These are phyloP conservation scores for Meiosimyza decipiens DNA, from an alignment of 2,888 invertebrate species.

Conservation along the genomic window DNA sequence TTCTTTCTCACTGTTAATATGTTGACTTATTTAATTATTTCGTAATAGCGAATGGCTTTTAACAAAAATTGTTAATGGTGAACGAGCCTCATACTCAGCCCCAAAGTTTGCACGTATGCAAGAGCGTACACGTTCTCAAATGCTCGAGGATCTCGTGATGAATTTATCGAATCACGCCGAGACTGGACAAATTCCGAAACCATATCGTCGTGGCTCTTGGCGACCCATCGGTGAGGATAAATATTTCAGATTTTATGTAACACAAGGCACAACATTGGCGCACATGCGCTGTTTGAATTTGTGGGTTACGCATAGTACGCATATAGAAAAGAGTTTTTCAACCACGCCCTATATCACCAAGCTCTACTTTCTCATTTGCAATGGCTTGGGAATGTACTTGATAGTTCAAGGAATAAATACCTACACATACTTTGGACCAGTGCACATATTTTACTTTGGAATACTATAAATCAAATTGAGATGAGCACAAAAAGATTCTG, in stretches of 20 bases:
- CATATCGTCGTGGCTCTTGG: slow-evolving; percentile 92
- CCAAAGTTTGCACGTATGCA: slow-evolving; percentile 96
- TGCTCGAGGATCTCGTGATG: slow-evolving; percentile 94
- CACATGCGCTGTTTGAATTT: slow-evolving; percentile 65
- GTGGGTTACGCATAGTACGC: slow-evolving; percentile 66
- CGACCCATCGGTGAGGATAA: slow-evolving; percentile 80
- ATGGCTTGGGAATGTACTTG: no score
- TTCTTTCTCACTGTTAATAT: not conserved
- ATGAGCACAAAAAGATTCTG: no score
- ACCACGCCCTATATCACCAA: not conserved
- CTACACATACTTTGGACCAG: no score
- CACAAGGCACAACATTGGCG: slow-evolving; percentile 21
- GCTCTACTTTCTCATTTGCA: no score
- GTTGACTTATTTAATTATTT: not conserved
- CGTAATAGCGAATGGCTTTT: slow-evolving; percentile 82
- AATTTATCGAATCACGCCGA: slow-evolving; percentile 94
- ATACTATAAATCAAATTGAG: no score
- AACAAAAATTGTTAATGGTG: slow-evolving; percentile 94
- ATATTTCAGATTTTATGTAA: slow-evolving; percentile 57
- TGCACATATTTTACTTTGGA: no score
- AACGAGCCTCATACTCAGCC: slow-evolving; percentile 92
- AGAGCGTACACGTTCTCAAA: slow-evolving; percentile 90
- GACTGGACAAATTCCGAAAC: slow-evolving; percentile 95
- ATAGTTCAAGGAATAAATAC: no score
- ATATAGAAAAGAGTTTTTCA: slow-evolving; percentile 48